Evolutionary conservation across 2,888 invertebrate species (phyloP).

Genomic region (Catocala nupta): DNA sequence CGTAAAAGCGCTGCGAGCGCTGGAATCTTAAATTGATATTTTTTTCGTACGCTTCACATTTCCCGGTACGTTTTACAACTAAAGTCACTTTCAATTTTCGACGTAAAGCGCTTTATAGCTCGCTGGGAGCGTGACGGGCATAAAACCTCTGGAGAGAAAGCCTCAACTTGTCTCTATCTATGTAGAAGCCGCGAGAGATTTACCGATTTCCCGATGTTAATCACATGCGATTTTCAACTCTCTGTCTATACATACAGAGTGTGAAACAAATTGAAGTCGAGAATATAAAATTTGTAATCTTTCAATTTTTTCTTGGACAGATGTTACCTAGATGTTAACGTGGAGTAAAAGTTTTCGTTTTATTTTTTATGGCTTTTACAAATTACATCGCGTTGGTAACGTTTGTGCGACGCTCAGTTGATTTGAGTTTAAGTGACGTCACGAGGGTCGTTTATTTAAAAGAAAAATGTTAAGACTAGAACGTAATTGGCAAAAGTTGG

Average conservation of each 20-base stretch:
- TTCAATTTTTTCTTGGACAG: conserved; percentile 66
- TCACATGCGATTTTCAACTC: conserved; percentile 46
- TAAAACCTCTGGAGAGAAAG: conserved; percentile 68
- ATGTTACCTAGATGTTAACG: conserved; percentile 67
- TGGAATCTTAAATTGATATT: conserved; percentile 74
- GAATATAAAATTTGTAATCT: conserved; percentile 61
- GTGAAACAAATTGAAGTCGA: conserved; percentile 22
- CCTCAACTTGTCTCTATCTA: conserved; percentile 72
- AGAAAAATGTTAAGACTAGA: conserved; percentile 22
- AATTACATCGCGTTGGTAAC: conserved; percentile 53
- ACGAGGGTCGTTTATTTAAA: conserved; percentile 33
- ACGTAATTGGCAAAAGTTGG: conserved; percentile 16
- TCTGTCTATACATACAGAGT: conserved; percentile 40
- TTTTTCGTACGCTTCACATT: conserved; percentile 66
- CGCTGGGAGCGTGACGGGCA: conserved; percentile 77
- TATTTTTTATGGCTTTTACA: conserved; percentile 62
- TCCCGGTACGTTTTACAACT: conserved; percentile 79
- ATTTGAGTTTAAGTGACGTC: conserved; percentile 33
- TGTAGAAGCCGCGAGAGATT: conserved; percentile 62
- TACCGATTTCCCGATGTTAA: conserved; percentile 55
- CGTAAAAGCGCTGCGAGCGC: conserved; percentile 61
- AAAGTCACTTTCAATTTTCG: conserved; percentile 85
- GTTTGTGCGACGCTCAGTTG: conserved; percentile 30
- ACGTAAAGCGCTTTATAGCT: conserved; percentile 80
- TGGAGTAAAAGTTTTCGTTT: conserved; percentile 66